Evolutionary conservation across 2,888 invertebrate genomes (phyloP).

Genomic region (Gymnosoma rotundatum): DNA sequence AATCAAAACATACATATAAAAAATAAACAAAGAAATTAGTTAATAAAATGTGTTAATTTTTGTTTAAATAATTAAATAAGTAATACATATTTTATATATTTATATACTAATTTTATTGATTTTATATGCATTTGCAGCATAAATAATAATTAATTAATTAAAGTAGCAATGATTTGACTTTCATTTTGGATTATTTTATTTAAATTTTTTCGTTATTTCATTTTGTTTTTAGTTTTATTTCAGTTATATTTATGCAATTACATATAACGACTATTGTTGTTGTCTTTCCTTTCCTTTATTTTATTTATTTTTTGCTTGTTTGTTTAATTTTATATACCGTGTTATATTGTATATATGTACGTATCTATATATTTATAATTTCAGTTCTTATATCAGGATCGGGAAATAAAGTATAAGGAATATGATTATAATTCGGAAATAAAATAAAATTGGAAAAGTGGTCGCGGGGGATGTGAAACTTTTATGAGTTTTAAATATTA

Average conservation of each 20-base stretch:
- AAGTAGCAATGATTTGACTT: constrained; percentile 67
- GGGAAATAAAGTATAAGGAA: constrained; percentile 16
- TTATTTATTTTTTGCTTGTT: background rate
- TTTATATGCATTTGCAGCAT: constrained; percentile 70
- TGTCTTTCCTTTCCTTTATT: constrained; percentile 15
- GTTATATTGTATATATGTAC: constrained; percentile 41
- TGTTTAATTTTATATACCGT: constrained; percentile 39
- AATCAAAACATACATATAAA: constrained; percentile 22
- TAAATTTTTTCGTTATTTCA: constrained; percentile 38
- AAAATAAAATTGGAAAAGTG: background rate
- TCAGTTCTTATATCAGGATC: constrained; percentile 62
- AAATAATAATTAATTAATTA: constrained; percentile 65
- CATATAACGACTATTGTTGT: constrained; percentile 41
- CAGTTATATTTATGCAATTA: constrained; percentile 57
- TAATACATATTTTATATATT: constrained; percentile 63
- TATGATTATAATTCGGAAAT: constrained; percentile 8
- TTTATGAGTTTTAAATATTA: constrained; percentile 53
- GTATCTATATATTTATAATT: constrained; percentile 15
- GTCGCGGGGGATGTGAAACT: background rate
- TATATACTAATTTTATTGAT: constrained; percentile 45
- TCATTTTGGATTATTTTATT: constrained; percentile 61
- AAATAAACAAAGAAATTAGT: constrained; percentile 64
- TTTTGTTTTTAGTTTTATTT: constrained; percentile 41
- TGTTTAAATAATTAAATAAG: constrained; percentile 55
- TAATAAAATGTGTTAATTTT: constrained; percentile 44